Base-by-base conservation (phyloP, 2,113 vertebrate genomes). In the human (Homo sapiens) region DNA sequence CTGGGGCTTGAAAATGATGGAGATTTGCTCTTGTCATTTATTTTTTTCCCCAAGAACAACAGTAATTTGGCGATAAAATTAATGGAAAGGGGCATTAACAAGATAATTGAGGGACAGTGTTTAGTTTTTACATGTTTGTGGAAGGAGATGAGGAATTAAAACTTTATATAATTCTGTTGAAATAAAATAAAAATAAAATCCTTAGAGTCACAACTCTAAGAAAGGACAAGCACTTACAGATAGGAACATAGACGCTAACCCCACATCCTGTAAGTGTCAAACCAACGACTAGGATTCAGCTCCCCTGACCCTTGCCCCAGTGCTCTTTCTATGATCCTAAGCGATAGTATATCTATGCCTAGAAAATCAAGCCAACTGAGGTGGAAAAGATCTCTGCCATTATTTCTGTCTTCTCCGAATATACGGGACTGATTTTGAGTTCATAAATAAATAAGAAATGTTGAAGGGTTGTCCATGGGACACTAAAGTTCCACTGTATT, bases 131-230 rank as follows among this genome's bases (percentile, higher is more conserved):
- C 6, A 55, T 61, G 12, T 64, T 17, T 83, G 8, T 25, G 32
- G 35, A 79, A 38, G 43, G 12, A 11, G 7, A 35, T 85, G 5
- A 45, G n/a, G 64, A 3, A 66, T 48, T 4, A 73, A 81, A 86
- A 66, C 1, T 27, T 35, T 64, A 68, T 85, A 13, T 83, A 79
- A 75, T 73, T 59, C 12, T 38, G 13, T 35, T 92, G 61, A 45
- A 89, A 87, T 64, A 25, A 87, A 61, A 68, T 55, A 61, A 84
- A 88, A 89, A 48, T 43, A 17, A 87, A 57, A 96, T 81, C 10
- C 22, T 82, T 13, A 82, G 23, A 30, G 61, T 64, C 61, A 64
- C 61, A 64, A 30, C 61, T 30, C 27, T 75, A 79, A 68, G 23
- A 66, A 30, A 22, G 7, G 18, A 80, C 43, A 3, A 16, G 23